Evolutionary conservation across 2,888 invertebrate species (phyloP).

Genomic region (Lepeophtheirus nordmannii): DNA sequence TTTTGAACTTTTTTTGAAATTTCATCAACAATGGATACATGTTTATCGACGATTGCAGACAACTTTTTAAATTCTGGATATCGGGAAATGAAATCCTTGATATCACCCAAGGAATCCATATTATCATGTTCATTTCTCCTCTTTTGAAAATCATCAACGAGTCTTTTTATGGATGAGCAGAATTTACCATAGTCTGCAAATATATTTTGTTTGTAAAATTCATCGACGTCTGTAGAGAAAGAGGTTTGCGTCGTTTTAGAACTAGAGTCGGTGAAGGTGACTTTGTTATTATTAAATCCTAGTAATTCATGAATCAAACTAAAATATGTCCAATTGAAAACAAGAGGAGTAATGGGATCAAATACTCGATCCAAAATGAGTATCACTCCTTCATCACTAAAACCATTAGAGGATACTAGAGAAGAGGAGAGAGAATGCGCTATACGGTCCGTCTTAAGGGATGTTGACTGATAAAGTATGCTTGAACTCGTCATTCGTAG

Average conservation of each 20-base stretch:
- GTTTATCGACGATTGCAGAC: constrained; percentile 90
- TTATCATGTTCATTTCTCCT: constrained; percentile 90
- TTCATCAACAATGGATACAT: constrained; percentile 91
- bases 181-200: constrained; percentile 97
- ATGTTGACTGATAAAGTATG: background rate
- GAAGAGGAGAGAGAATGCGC: background rate
- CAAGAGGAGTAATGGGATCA: constrained; percentile 85
- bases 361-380: constrained; percentile 80
- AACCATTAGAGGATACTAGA: background rate
- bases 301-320: constrained; percentile 98
- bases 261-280: constrained; percentile 66
- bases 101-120: constrained; percentile 93
- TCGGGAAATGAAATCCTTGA: constrained; percentile 95
- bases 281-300: constrained; percentile 80
- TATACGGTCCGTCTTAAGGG: background rate
- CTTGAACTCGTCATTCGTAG: background rate
- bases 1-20: constrained; percentile 65
- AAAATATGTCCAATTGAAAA: constrained; percentile 98
- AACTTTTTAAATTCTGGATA: constrained; percentile 97
- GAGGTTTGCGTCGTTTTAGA: constrained; percentile 36
- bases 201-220: constrained; percentile 49
- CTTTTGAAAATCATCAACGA: constrained; percentile 94
- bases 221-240: constrained; percentile 4
- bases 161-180: constrained; percentile 81
- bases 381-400: constrained; percentile 7